Percentiles rank a stretch among this genome's conserved stretches.
Conservation (phyloP, 2,888 invertebrate genomes). For the Clunio marinus region DNA sequence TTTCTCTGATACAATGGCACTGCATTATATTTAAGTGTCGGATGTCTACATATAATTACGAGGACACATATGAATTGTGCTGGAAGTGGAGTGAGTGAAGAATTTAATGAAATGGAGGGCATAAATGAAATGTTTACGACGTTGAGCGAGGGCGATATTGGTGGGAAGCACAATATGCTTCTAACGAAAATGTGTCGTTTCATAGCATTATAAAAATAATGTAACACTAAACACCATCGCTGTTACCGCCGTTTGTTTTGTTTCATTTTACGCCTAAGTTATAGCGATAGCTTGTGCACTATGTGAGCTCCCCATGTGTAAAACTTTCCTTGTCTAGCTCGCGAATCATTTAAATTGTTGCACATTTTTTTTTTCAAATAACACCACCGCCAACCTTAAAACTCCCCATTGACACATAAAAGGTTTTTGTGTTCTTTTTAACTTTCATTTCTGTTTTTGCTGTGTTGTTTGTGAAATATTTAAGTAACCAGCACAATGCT, state of each 20-base stretch:
- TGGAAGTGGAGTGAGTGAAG: too few species aligned
- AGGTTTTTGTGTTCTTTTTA: not conserved
- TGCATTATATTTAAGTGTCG: not conserved
- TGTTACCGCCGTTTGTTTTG: not conserved
- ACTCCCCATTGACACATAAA: constrained; percentile 27
- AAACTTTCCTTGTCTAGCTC: not conserved
- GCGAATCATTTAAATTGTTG: not conserved
- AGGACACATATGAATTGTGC: not conserved
- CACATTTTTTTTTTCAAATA: not conserved
- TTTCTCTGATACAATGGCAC: too few species aligned
- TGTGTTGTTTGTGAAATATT: too few species aligned
- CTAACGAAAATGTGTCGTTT: not conserved
- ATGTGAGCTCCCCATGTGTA: not conserved
- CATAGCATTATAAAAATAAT: not conserved
- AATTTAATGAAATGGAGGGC: not conserved
- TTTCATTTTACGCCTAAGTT: not conserved
- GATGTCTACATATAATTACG: not conserved
- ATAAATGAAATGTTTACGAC: too few species aligned
- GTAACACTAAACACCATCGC: constrained; percentile 3
- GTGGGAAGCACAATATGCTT: not conserved
- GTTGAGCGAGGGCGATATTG: too few species aligned
- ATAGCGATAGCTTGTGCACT: not conserved
- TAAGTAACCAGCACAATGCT: too few species aligned
- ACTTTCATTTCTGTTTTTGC: too few species aligned
- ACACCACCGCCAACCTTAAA: not conserved